Conservation (phyloP, 2,888 invertebrate species). For the Diaprepes abbreviatus region DNA sequence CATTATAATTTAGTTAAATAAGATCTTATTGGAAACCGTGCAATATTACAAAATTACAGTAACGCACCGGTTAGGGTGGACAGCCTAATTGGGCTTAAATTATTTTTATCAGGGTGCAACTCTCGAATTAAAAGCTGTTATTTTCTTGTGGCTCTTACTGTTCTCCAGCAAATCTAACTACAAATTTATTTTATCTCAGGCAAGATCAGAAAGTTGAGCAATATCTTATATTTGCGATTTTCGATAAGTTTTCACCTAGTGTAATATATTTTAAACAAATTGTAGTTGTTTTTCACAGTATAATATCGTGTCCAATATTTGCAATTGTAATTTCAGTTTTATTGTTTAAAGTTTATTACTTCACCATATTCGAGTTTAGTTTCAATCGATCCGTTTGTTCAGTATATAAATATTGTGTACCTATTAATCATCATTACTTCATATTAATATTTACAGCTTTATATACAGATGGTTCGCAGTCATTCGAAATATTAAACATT, state of each 20-base stretch:
- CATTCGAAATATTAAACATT: too few relatives aligned
- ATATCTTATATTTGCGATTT: not conserved
- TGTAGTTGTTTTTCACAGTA: constrained; percentile 7
- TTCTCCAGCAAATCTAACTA: not conserved
- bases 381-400: too few relatives aligned
- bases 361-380: too few relatives aligned
- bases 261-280: constrained; percentile 1
- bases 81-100: constrained; percentile 2
- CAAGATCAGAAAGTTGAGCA: constrained; percentile 9
- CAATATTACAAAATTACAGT: constrained; percentile 4
- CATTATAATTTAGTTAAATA: constrained; percentile 8
- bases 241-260: constrained; percentile 7
- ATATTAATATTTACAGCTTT: too few relatives aligned
- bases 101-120: constrained; percentile 9
- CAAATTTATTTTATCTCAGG: constrained; percentile 6
- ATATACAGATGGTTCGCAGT: too few relatives aligned
- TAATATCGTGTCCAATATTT: too few relatives aligned
- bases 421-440: too few relatives aligned
- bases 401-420: too few relatives aligned
- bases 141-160: not conserved
- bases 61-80: constrained; percentile 1
- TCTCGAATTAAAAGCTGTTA: not conserved
- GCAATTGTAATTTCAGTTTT: too few relatives aligned
- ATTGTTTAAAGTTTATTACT: too few relatives aligned
- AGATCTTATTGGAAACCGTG: not conserved